Percentiles rank a stretch among this genome's conserved stretches.
Evolutionary conservation across 2,113 vertebrate species (phyloP).

Genomic region (Oryzias celebensis): DNA sequence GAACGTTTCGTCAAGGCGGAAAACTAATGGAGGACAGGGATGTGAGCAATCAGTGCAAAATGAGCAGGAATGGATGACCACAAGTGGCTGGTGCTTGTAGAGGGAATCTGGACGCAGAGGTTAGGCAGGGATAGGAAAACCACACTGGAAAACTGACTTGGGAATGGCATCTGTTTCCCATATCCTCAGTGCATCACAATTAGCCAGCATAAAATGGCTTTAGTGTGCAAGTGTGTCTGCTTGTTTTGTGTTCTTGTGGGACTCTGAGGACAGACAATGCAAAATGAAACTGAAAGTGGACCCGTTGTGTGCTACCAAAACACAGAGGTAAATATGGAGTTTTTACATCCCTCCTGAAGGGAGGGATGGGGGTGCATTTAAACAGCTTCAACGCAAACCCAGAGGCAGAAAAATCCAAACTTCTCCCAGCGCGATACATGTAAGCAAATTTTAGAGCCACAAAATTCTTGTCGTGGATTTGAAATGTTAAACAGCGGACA

Average conservation of each 20-base stretch:
- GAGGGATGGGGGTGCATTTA: constrained; percentile 14
- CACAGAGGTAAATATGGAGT: constrained; percentile 12
- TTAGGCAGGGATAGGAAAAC: constrained; percentile 74
- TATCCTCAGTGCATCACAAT: constrained; percentile 77
- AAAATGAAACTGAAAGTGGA: constrained; percentile 19
- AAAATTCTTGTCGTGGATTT: constrained; percentile 41
- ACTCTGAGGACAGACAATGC: constrained; percentile 6
- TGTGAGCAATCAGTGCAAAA: constrained; percentile 77
- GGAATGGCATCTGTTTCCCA: constrained; percentile 81
- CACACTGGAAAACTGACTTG: constrained; percentile 73
- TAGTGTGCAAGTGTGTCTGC: constrained; percentile 54
- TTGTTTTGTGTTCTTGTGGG: constrained; percentile 49
- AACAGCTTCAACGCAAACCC: constrained; percentile 32
- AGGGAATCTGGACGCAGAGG: constrained; percentile 70
- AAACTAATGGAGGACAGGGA: constrained; percentile 73
- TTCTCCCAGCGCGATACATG: constrained; percentile 15
- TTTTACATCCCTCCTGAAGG: not conserved
- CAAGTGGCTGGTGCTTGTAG: constrained; percentile 74
- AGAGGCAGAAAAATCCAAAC: constrained; percentile 28
- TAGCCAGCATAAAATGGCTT: constrained; percentile 70
- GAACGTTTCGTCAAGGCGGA: constrained; percentile 59
- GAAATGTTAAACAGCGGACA: constrained; percentile 50
- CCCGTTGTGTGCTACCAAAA: constrained; percentile 15
- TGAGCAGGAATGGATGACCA: constrained; percentile 70
- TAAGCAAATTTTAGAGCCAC: constrained; percentile 42